Evolutionary conservation across 2,113 vertebrate genomes (phyloP), one percentile per base, ranked within the genome.

Genomic region (Tenrec ecaudatus): DNA sequence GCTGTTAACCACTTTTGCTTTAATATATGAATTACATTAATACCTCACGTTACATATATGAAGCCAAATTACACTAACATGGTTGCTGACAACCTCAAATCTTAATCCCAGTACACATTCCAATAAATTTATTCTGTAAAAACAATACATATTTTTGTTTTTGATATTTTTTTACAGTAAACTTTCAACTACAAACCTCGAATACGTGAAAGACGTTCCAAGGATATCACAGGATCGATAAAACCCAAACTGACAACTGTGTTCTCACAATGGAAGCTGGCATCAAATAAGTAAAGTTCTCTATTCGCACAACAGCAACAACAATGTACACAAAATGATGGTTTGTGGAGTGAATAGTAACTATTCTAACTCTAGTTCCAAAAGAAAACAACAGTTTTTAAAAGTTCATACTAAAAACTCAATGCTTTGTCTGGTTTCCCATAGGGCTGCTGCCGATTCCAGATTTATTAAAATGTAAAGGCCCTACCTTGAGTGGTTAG

Each of bases 81-180:
- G 96, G 96, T 97, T 97, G 97, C 97, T 98, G 97, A 98, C 97
- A 98, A 98, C 97, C 98, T 98, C 97, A 97, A 98, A 97, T 96
- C 98, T 98, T 98, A 98, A 97, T 98, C 98, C 98, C 97, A 96
- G 97, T 97, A 98, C 98, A 99, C 98, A 99, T 99, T 99, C 99
- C 98, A 98, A 99, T 99, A 98, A 98, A 98, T 99, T 99, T 99
- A 99, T 99, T 99, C 98, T 98, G 99, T 99, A 99, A 99, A 99
- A 99, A 99, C 99, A 99, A 99, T 98, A 99, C 99, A 98, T 97
- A 98, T 98, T 99, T 98, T 97, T 97, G 96, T 97, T 97, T 98
- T 98, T 98, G 53, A 92, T 92, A 96, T 98, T 96, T 98, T 98
- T 98, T 99, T 98, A 99, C 98, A 98, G 98, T 98, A 98, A 98